Evolutionary conservation across 2,888 invertebrate genomes (phyloP).

Genomic region (Calameuta idolon): DNA sequence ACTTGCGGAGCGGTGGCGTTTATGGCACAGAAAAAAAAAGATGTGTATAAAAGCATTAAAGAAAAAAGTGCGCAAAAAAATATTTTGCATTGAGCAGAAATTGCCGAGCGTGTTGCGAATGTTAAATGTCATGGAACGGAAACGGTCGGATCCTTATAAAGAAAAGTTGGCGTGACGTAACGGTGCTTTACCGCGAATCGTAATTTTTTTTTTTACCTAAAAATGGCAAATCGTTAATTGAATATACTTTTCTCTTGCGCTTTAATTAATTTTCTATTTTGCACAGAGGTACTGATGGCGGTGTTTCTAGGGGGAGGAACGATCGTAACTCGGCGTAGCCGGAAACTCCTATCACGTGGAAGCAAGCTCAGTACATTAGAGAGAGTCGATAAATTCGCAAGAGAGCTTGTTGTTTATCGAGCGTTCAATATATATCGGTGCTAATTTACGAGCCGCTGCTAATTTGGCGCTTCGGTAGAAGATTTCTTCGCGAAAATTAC

Average conservation of each 20-base stretch:
- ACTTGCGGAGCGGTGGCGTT: not conserved
- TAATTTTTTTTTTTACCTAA: not conserved
- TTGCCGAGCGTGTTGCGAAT: not conserved
- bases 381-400: not conserved
- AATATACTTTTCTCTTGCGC: not conserved
- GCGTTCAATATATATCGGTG: not conserved
- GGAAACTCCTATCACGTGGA: constrained; percentile 32
- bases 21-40: not conserved
- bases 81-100: not conserved
- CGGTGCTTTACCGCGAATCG: not conserved
- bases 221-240: not conserved
- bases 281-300: not conserved
- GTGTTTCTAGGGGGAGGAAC: not conserved
- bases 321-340: constrained; percentile 18
- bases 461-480: not conserved
- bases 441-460: not conserved
- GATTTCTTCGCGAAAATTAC: not conserved
- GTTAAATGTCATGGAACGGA: not conserved
- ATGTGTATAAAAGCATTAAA: not conserved
- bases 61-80: not conserved
- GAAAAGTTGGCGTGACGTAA: not conserved
- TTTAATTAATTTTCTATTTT: not conserved
- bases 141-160: not conserved
- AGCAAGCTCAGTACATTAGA: constrained; percentile 21
- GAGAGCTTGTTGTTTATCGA: not conserved